phyloP scores from a whole-genome alignment of 2,797 vertebrate species.

The Chaetophractus vellerosus region DNA sequence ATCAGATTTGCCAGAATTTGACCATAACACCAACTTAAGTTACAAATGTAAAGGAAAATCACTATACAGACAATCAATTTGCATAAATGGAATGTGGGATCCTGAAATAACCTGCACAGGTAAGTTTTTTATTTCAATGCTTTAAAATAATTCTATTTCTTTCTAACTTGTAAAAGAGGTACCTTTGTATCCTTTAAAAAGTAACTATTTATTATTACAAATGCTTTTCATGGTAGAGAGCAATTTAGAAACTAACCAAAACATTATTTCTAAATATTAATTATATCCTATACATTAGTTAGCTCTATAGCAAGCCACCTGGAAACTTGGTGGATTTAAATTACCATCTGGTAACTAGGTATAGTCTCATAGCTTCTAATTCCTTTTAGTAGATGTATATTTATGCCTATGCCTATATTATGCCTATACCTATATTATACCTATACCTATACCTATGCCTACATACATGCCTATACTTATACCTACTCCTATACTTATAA shows the following conservation, averaged over 20 bases:
- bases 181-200: background rate
- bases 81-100: too few species aligned
- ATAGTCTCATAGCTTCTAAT: background rate
- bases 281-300: background rate
- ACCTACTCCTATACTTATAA: background rate
- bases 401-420: too few species aligned
- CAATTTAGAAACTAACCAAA: background rate
- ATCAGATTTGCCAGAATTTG: too few species aligned
- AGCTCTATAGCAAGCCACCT: background rate
- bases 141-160: background rate
- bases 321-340: background rate
- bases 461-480: too few species aligned
- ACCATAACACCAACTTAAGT: too few species aligned
- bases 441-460: too few species aligned
- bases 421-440: too few species aligned
- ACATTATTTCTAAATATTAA: background rate
- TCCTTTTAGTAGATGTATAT: background rate
- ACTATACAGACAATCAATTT: too few species aligned
- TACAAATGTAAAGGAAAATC: too few species aligned
- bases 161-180: background rate
- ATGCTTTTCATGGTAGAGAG: too few species aligned
- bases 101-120: too few species aligned
- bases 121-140: slow-evolving; percentile 35
- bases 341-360: background rate
- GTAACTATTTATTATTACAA: too few species aligned